Base-by-base conservation (phyloP, 2,797 vertebrate species). In the Anisognathus igniventris region DNA sequence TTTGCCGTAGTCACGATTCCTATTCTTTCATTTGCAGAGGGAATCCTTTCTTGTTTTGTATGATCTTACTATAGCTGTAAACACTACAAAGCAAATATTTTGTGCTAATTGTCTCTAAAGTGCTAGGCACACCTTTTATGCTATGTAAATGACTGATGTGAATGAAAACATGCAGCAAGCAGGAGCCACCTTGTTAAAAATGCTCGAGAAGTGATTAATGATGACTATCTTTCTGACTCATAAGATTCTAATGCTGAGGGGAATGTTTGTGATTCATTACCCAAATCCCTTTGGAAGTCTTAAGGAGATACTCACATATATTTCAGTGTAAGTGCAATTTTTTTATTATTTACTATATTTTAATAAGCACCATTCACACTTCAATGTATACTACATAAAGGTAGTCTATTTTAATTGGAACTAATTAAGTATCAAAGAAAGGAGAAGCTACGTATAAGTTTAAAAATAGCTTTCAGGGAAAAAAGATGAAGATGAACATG, bases 171-270 rank as follows among this genome's bases (percentile, higher is more conserved):
- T 35, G 83, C 66, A 91, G 73, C 31, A 62, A 93, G 81, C 84
- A 80, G 93, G 94, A 96, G 22, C 91, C 72, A 80, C 95, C 85
- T 93, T 92, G 50, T 95, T 91, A 74, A 83, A 95, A 90, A 78
- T 64, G 39, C 82, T 81, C 12, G 9, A 92, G 91, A 88, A 83
- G 73, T 94, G 95, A 94, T 94, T 96, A 94, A 95, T 85, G 92
- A 91, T 93, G 70, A 86, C 56, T 93, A 1, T 89, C 85, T 88
- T 80, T 71, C 82, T 96, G 95, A 95, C 87, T 94, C 91, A 89
- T 39, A 65, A 65, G 81, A 40, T 86, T 84, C 74, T 91, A n/a
- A 81, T 83, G 85, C 91, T 90, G 61, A 91, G 50, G 90, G 75
- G 68, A 88, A 88, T 62, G 73, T 90, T 92, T 90, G 78, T 71